These are phyloP conservation scores for Hydractinia symbiolongicarpus DNA, from an alignment of 30 jellyfish, hydroid and myxozoan species.

Conservation along the genomic window DNA sequence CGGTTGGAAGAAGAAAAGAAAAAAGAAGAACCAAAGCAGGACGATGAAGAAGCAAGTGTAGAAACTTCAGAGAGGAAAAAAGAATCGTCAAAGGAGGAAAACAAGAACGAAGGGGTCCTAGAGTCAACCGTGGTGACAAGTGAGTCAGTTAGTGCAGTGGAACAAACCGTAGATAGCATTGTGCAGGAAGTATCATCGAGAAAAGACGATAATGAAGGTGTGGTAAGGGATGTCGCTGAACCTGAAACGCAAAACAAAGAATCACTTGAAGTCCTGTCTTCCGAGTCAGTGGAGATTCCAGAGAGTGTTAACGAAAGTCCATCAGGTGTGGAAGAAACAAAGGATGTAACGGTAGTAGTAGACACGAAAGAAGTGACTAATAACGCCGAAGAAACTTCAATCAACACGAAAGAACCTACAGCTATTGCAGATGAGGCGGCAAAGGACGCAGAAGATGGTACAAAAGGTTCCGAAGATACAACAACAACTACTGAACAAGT, in stretches of 20 bases:
- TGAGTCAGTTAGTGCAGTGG: no score
- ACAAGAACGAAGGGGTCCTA: not conserved
- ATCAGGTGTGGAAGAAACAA: not conserved
- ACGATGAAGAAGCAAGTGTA: not conserved
- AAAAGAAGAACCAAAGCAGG: not conserved
- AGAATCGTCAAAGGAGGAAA: not conserved
- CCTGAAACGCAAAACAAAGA: not conserved
- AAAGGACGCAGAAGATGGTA: not conserved
- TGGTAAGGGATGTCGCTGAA: not conserved
- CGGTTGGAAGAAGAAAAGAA: slow-evolving; percentile 13
- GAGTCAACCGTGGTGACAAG: no score
- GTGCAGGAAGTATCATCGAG: not conserved
- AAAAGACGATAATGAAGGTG: not conserved
- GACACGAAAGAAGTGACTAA: not conserved
- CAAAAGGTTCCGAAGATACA: not conserved
- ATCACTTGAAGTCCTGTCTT: not conserved
- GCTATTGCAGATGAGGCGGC: slow-evolving; percentile 1
- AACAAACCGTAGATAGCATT: no score
- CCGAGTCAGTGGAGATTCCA: not conserved
- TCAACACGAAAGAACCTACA: not conserved
- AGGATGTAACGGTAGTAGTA: not conserved
- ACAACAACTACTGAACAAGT: slow-evolving; percentile 1
- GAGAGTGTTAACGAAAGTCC: not conserved
- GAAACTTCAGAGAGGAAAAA: not conserved
- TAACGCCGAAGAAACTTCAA: not conserved